Percentiles rank a stretch among this genome's conserved stretches.
Conservation (phyloP, 2,888 invertebrate genomes). For the Hipparchia sbordonii region DNA sequence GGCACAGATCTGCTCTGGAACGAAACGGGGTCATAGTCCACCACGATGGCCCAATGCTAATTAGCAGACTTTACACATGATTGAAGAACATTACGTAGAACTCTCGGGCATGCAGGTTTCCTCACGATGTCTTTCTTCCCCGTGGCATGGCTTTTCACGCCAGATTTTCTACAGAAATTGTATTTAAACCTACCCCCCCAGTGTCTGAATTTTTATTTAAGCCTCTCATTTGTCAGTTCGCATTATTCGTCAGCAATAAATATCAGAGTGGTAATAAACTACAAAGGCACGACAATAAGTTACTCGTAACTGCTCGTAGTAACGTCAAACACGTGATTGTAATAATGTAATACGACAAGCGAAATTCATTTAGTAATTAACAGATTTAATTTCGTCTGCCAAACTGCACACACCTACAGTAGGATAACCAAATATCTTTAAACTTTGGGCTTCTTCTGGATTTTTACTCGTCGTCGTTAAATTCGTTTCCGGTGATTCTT, state of each 20-base stretch:
- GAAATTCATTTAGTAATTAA: constrained; percentile 49
- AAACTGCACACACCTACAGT: constrained; percentile 19
- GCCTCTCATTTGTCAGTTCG: background rate
- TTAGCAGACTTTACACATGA: no score
- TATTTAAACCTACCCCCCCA: no score
- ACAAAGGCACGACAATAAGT: background rate
- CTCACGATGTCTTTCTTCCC: no score
- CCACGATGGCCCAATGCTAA: no score
- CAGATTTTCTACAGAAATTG: no score
- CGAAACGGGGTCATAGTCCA: no score
- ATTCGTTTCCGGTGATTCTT: background rate
- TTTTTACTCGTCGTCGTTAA: background rate
- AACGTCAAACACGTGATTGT: constrained; percentile 47
- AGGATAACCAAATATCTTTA: constrained; percentile 2
- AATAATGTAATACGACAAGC: constrained; percentile 47
- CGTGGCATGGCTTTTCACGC: no score
- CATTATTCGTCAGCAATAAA: background rate
- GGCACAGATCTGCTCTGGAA: no score
- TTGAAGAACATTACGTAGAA: no score
- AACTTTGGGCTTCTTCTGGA: background rate
- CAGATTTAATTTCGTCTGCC: constrained; percentile 28
- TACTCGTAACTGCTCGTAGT: background rate
- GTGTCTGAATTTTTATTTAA: background rate
- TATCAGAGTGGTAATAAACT: background rate
- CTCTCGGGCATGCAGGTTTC: no score